Percentiles rank a stretch among this genome's conserved stretches.
Conservation (phyloP, 2,888 invertebrate genomes). For the Malachius bipustulatus region DNA sequence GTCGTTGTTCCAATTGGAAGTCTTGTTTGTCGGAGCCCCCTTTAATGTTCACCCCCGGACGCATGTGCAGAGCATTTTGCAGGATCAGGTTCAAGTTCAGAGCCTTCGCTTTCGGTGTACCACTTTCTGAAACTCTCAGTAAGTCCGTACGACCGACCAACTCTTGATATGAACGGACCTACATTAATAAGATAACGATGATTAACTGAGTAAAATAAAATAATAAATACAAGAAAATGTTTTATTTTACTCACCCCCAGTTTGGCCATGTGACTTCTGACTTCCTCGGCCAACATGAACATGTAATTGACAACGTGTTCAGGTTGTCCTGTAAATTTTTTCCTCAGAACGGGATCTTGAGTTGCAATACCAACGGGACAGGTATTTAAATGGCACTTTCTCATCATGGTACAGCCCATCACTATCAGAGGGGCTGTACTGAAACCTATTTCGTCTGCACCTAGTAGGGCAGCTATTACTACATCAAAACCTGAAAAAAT, state of each 20-base stretch:
- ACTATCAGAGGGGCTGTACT: slow-evolving; percentile 97
- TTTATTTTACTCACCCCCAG: slow-evolving; percentile 78
- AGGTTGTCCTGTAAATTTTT: slow-evolving; percentile 95
- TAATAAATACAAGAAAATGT: neutral
- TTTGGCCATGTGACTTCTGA: slow-evolving; percentile 81
- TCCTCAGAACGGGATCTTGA: slow-evolving; percentile 88
- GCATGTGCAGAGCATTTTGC: slow-evolving; percentile 78
- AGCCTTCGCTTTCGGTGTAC: slow-evolving; percentile 65
- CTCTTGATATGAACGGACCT: slow-evolving; percentile 43
- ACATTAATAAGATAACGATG: too few relatives aligned
- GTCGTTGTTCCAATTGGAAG: slow-evolving; percentile 72
- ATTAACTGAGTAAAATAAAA: too few relatives aligned
- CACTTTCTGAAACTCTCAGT: slow-evolving; percentile 60
- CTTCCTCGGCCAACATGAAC: slow-evolving; percentile 96
- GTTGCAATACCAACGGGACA: slow-evolving; percentile 99
- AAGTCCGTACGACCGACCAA: slow-evolving; percentile 86
- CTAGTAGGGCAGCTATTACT: slow-evolving; percentile 85
- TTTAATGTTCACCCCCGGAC: slow-evolving; percentile 80
- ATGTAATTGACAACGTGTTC: slow-evolving; percentile 96
- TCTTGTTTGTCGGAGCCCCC: slow-evolving; percentile 83
- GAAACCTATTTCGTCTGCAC: slow-evolving; percentile 98
- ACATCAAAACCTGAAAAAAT: slow-evolving; percentile 78
- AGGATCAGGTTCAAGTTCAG: slow-evolving; percentile 77
- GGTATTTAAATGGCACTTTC: slow-evolving; percentile 97
- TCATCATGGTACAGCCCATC: slow-evolving; percentile 99